Percentiles rank a stretch among this genome's conserved stretches.
phyloP scores from a whole-genome alignment of 1,140 invertebrate species.

The Orchesella cincta region DNA sequence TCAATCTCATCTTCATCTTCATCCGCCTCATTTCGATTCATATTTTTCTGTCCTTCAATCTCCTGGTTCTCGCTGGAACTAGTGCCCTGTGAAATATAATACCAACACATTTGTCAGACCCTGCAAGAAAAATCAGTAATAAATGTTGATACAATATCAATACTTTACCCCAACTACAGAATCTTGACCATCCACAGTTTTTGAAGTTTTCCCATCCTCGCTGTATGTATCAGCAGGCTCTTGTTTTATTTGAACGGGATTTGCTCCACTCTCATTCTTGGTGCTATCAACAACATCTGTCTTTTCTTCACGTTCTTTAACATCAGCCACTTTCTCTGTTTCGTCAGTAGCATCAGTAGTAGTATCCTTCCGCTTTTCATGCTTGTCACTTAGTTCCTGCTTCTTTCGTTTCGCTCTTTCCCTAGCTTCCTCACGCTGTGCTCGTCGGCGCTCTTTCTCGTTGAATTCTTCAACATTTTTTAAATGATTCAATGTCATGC shows the following conservation, averaged over 20 bases:
- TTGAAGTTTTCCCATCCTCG: neutral
- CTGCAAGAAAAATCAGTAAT: neutral
- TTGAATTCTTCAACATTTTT: slow-evolving; percentile 47
- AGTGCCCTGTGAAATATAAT: neutral
- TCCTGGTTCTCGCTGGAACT: neutral
- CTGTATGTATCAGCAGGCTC: neutral
- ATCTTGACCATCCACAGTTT: neutral
- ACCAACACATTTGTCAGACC: neutral
- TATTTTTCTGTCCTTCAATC: slow-evolving; percentile 18
- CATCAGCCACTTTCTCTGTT: neutral
- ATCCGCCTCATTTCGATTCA: slow-evolving; percentile 31
- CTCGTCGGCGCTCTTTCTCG: slow-evolving; percentile 33
- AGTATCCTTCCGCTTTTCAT: neutral
- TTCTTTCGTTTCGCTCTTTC: slow-evolving; percentile 22
- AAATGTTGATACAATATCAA: neutral
- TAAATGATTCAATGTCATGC: slow-evolving; percentile 45
- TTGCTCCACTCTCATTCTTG: neutral
- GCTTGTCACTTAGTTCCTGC: neutral
- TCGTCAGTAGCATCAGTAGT: neutral
- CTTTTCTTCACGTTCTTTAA: neutral
- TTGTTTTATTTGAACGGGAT: neutral
- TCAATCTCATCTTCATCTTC: slow-evolving; percentile 50
- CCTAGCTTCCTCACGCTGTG: slow-evolving; percentile 33
- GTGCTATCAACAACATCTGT: neutral
- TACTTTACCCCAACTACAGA: neutral